Conservation (phyloP, 64 coral and sea anemone species). For the Anthopleura sola region DNA sequence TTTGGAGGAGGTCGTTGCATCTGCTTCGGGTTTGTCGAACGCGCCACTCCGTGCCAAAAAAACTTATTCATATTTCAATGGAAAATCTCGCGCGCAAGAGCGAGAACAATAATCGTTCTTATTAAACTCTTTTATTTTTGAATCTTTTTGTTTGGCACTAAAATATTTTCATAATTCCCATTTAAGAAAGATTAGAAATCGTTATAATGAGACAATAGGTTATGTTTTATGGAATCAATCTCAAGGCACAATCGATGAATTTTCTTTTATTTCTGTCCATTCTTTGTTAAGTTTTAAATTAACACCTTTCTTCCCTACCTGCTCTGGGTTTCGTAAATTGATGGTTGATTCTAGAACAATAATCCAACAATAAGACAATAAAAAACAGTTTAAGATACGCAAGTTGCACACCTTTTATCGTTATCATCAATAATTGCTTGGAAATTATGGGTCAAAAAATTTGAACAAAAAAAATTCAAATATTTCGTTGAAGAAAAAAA, state of each 20-base stretch:
- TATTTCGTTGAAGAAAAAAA: neutral
- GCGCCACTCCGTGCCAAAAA: neutral
- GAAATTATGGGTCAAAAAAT: neutral
- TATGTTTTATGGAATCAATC: neutral
- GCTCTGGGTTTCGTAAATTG: neutral
- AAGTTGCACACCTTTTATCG: neutral
- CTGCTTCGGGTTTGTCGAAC: neutral
- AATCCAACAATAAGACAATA: neutral
- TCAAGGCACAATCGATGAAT: neutral
- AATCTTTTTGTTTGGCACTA: neutral
- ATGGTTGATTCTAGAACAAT: constrained; percentile 1
- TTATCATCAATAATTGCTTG: neutral
- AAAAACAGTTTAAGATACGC: constrained; percentile 6
- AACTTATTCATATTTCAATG: neutral
- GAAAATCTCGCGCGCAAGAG: neutral
- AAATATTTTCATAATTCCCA: constrained; percentile 5
- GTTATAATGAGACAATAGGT: neutral
- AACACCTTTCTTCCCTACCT: neutral
- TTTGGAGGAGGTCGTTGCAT: neutral
- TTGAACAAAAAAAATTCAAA: neutral
- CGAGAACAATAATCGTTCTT: neutral
- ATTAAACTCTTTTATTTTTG: neutral
- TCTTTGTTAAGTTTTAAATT: constrained; percentile 1
- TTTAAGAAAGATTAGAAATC: neutral
- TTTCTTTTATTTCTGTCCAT: neutral